Conservation (phyloP, 2,797 vertebrate species). For the Pampus argenteus region DNA sequence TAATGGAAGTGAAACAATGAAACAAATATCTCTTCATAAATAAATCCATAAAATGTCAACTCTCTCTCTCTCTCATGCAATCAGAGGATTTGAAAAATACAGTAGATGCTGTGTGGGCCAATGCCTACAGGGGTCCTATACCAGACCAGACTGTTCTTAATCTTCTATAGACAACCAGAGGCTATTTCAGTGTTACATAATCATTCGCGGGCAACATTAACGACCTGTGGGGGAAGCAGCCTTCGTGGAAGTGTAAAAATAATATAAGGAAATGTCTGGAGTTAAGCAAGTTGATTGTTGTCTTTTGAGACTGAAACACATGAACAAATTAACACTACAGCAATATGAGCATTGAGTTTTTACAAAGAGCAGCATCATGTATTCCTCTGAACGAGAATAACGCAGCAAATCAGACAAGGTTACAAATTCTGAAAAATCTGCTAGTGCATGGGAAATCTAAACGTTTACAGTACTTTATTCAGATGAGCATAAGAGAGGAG, state of each 20-base stretch:
- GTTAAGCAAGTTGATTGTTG: slow-evolving; percentile 20
- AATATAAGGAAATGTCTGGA: slow-evolving; percentile 52
- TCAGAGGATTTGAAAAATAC: slow-evolving; percentile 67
- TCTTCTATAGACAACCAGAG: slow-evolving; percentile 65
- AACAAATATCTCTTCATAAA: slow-evolving; percentile 28
- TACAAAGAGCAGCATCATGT: not conserved
- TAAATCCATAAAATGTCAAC: slow-evolving; percentile 37
- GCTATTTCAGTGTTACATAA: slow-evolving; percentile 64
- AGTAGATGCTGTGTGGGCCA: slow-evolving; percentile 34
- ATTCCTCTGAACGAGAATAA: not conserved
- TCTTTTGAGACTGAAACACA: not conserved
- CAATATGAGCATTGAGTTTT: not conserved
- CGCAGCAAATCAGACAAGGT: not conserved
- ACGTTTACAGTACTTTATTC: not conserved
- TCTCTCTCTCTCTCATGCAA: slow-evolving; percentile 53
- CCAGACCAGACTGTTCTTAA: slow-evolving; percentile 70
- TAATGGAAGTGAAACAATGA: slow-evolving; percentile 40
- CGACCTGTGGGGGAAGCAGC: slow-evolving; percentile 45
- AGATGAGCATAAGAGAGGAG: slow-evolving; percentile 10
- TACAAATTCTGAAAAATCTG: slow-evolving; percentile 8
- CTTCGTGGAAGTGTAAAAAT: slow-evolving; percentile 52
- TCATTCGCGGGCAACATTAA: slow-evolving; percentile 69
- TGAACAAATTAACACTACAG: slow-evolving; percentile 20
- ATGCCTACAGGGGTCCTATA: slow-evolving; percentile 47
- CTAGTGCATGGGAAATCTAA: slow-evolving; percentile 7